Base-by-base conservation (phyloP, 2,888 invertebrate species). In the Campaea margaritaria region DNA sequence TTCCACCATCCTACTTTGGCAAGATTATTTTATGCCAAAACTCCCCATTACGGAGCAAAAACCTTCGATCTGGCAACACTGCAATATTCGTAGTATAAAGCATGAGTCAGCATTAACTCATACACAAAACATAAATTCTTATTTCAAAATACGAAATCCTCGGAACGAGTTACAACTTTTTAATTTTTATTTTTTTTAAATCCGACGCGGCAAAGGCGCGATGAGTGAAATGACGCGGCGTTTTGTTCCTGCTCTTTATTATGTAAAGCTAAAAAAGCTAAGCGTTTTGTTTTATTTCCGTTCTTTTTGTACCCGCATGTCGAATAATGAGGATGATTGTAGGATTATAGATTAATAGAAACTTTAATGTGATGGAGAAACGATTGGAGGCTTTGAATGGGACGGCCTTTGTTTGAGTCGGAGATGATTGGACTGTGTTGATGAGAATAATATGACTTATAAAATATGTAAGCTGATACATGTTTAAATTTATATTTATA, bases 101-200 rank as follows among this genome's bases (percentile, higher is more conserved):
- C 84, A 82, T 91, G 90, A 91, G 85, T 82, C 75, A 77, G 86
- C 90, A 87, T 34, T 41, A 42, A 55, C 55, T 43, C 81, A 83
- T 86, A 77, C 79, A 75, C 79, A 69, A 82, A 87, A 83, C 75
- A 77, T 69, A 80, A 80, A 86, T 77, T 80, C 84, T 86, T 80
- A 87, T 86, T 87, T 86, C 85, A 88, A 61, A 90, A 90, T 90
- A 89, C 88, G 87, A 89, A 89, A 88, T 87, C 86, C 85, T 83
- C 77, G 61, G 81, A 86, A 87, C 89, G 78, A 81, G 87, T 87
- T 85, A 78, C 79, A 56, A 69, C 72, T 69, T 76, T 77, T 76
- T 70, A 73, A 75, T 76, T 75, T 74, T 77, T 81, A 79, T 81
- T 82, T 75, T 79, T n/a, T 83, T 79, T 66, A 74, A 81, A 78